Percentiles rank a stretch among this genome's conserved stretches.
Evolutionary conservation across 2,888 invertebrate species (phyloP).

Genomic region (Perizoma flavofasciatum): DNA sequence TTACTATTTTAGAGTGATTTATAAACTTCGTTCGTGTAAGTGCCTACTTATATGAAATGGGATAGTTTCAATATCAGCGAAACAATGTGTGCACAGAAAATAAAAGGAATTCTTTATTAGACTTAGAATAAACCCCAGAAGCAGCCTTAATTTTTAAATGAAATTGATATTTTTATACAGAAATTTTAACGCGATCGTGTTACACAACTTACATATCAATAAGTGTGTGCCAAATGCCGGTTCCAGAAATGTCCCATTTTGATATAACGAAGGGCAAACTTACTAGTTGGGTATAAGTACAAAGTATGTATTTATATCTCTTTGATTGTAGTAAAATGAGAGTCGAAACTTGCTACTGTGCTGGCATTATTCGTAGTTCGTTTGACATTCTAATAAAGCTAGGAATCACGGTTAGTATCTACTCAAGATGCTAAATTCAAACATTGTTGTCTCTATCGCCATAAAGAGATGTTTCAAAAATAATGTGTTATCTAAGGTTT

Average conservation of each 20-base stretch:
- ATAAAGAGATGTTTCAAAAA: no score
- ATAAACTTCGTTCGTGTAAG: slow-evolving; percentile 43
- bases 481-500: no score
- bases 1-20: slow-evolving; percentile 51
- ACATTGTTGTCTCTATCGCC: no score
- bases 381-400: slow-evolving; percentile 21
- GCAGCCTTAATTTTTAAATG: slow-evolving; percentile 31
- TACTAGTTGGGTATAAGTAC: slow-evolving; percentile 38
- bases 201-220: slow-evolving; percentile 63
- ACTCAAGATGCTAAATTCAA: background rate
- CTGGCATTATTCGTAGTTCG: slow-evolving; percentile 17
- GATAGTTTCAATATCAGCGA: slow-evolving; percentile 46
- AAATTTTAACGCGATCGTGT: slow-evolving; percentile 42
- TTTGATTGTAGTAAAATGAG: slow-evolving; percentile 31
- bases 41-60: slow-evolving; percentile 56
- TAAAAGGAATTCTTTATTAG: slow-evolving; percentile 41
- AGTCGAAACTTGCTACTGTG: slow-evolving; percentile 17
- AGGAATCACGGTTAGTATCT: slow-evolving; percentile 1
- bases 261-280: slow-evolving; percentile 37
- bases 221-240: slow-evolving; percentile 70
- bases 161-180: slow-evolving; percentile 53
- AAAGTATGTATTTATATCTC: slow-evolving; percentile 37
- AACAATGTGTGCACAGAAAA: slow-evolving; percentile 41
- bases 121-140: slow-evolving; percentile 36
- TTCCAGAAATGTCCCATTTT: slow-evolving; percentile 63